Evolutionary conservation across 2,888 invertebrate species (phyloP), one percentile per base, ranked within the genome.

Genomic region (Drosophila ustulata): DNA sequence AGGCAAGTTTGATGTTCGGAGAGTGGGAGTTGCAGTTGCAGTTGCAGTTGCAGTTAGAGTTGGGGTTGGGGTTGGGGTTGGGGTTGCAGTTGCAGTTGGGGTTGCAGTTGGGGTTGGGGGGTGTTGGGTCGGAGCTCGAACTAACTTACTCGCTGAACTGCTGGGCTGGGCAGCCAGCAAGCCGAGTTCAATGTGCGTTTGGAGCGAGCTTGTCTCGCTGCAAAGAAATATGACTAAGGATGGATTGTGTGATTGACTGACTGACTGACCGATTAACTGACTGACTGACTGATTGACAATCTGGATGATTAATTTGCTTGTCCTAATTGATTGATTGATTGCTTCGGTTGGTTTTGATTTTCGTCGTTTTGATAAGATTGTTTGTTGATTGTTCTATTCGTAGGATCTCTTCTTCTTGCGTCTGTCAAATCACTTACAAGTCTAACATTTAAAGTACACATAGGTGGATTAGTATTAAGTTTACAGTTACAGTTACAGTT

Each of bases 81-180:
- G 13, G 13, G 39, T 28, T 28, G 28, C n/a, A 39, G 6, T 13
- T 13, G 39, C 28, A 28, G 13, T 13, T 39, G 39, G n/a, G 9
- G 7, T 3, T 34, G 11, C 9, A 30, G 18, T 37, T 13, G n/a
- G 18, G 47, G 47, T 28, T 37, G 47, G 43, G 37, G 18, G 30
- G 6, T 30, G 2, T 4, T 28, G 28, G 28, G 5, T 49, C 23
- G 50, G 47, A 46, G 53, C 56, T 80, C 78, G 82, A 82, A 86
- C 82, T 86, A 58, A 62, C 32, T 11, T 47, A 75, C 66, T 71
- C 67, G 73, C 86, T 82, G 70, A 51, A 58, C 72, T 82, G 83
- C 80, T 82, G 82, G 82, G 82, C 86, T 86, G 86, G 83, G 73
- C 80, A 78, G 67, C 66, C 83, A 83, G 83, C 86, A 71, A 73